Conservation (phyloP, 2,113 vertebrate species). For the Scortum barcoo region DNA sequence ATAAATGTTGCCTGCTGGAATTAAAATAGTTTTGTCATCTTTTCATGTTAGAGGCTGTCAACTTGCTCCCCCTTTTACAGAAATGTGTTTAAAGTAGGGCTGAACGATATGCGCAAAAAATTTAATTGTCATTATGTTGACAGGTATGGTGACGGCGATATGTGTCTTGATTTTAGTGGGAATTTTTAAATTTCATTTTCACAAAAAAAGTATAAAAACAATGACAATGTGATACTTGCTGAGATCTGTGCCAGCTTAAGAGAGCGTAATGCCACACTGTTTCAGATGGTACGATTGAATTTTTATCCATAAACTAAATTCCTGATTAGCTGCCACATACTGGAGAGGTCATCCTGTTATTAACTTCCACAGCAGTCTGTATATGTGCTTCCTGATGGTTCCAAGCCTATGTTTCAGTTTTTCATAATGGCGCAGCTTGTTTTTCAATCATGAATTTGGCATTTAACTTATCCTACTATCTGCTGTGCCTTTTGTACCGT, state of each 20-base stretch:
- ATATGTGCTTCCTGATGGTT: conserved; percentile 20
- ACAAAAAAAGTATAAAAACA: too few species aligned
- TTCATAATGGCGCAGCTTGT: conserved; percentile 23
- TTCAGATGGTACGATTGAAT: too few species aligned
- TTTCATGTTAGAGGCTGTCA: not conserved
- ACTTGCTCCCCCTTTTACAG: not conserved
- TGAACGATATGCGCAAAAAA: too few species aligned
- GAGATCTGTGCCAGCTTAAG: too few species aligned
- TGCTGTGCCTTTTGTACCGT: conserved; percentile 16
- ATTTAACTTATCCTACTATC: conserved; percentile 19
- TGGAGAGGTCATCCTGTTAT: conserved; percentile 19
- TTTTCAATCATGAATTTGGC: conserved; percentile 38
- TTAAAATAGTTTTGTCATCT: not conserved
- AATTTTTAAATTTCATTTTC: too few species aligned
- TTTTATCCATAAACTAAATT: conserved; percentile 21
- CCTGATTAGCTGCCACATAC: not conserved
- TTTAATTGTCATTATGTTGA: too few species aligned
- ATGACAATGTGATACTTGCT: too few species aligned
- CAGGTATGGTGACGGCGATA: too few species aligned
- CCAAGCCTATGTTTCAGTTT: conserved; percentile 10
- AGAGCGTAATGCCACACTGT: too few species aligned
- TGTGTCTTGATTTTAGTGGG: too few species aligned
- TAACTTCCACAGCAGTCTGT: conserved; percentile 13
- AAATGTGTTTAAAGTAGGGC: not conserved
- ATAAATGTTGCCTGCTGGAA: not conserved